A percentile compares a stretch with the other conserved stretches of the same genome.
Evolutionary conservation across 1,140 invertebrate genomes (phyloP).

Genomic region (Sinonovacula constricta): DNA sequence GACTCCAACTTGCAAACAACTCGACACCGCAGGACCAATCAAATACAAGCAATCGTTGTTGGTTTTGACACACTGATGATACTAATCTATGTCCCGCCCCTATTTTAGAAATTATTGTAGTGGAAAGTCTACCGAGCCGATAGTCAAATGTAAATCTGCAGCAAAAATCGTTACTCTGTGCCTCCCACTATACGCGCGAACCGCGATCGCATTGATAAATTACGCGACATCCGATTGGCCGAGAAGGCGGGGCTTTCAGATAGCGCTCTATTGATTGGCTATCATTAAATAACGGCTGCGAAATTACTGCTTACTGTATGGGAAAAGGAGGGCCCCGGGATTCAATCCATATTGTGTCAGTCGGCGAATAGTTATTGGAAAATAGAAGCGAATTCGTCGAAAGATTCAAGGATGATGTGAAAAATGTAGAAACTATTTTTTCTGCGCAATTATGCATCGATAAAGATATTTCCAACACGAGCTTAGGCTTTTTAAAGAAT

Average conservation of each 20-base stretch:
- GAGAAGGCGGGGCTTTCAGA: constrained; percentile 35
- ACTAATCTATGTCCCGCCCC: constrained; percentile 17
- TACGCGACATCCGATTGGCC: constrained; percentile 11
- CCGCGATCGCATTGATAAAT: constrained; percentile 37
- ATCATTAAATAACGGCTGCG: background rate
- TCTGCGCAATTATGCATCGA: no score
- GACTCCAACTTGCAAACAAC: background rate
- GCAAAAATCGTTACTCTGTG: constrained; percentile 5
- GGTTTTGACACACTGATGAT: constrained; percentile 38
- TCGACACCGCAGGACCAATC: constrained; percentile 46
- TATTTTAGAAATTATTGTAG: constrained; percentile 18
- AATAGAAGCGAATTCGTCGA: background rate
- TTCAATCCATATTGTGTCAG: background rate
- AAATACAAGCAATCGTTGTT: constrained; percentile 20
- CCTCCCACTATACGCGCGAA: background rate
- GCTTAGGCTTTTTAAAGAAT: no score
- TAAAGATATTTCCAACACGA: no score
- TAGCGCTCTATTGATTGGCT: background rate
- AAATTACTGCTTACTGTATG: no score
- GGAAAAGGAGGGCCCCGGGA: no score
- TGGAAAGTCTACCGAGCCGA: constrained; percentile 3
- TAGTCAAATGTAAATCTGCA: constrained; percentile 21
- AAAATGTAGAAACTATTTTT: no score
- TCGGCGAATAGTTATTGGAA: background rate
- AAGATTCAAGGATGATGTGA: no score